Conservation (phyloP, 2,888 invertebrate species). For the Aleiodes alternator region DNA sequence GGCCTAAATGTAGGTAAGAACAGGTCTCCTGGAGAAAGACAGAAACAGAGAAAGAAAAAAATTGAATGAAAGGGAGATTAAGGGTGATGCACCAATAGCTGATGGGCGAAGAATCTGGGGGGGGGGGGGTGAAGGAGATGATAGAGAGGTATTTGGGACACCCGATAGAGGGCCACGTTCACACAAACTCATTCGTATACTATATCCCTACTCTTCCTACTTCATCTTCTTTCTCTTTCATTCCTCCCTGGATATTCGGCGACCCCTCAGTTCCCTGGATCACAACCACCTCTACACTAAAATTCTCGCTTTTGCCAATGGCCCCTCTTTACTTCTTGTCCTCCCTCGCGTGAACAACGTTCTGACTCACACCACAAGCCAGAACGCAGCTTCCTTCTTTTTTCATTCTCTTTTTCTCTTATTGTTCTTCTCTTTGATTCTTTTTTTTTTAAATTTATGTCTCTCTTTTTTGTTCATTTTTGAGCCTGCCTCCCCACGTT, state of each 20-base stretch:
- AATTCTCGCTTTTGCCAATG: neutral
- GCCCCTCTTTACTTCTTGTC: neutral
- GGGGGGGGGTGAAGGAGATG: neutral
- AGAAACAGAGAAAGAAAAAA: neutral
- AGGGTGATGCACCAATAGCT: slow-evolving; percentile 43
- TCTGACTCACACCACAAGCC: slow-evolving; percentile 35
- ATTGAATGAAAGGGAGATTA: neutral
- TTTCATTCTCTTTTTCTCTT: slow-evolving; percentile 10
- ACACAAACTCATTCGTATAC: slow-evolving; percentile 47
- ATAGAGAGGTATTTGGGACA: slow-evolving; percentile 44
- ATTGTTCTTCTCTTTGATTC: neutral
- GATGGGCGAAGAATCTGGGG: neutral
- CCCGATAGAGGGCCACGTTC: slow-evolving; percentile 50
- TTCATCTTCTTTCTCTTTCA: slow-evolving; percentile 23
- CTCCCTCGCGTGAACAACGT: slow-evolving; percentile 24
- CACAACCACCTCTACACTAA: slow-evolving; percentile 2
- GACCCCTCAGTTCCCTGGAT: slow-evolving; percentile 2
- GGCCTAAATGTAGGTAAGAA: neutral
- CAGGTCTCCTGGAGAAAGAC: neutral
- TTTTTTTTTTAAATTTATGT: slow-evolving; percentile 40
- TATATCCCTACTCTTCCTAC: slow-evolving; percentile 45
- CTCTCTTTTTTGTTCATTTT: slow-evolving; percentile 38
- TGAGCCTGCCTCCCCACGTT: slow-evolving; percentile 21
- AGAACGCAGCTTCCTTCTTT: slow-evolving; percentile 31
- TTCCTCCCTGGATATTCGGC: slow-evolving; percentile 22